A percentile compares a stretch with the other conserved stretches of the same genome.
phyloP scores from a whole-genome alignment of 2,888 invertebrate genomes.

The Cristatella mucedo region DNA sequence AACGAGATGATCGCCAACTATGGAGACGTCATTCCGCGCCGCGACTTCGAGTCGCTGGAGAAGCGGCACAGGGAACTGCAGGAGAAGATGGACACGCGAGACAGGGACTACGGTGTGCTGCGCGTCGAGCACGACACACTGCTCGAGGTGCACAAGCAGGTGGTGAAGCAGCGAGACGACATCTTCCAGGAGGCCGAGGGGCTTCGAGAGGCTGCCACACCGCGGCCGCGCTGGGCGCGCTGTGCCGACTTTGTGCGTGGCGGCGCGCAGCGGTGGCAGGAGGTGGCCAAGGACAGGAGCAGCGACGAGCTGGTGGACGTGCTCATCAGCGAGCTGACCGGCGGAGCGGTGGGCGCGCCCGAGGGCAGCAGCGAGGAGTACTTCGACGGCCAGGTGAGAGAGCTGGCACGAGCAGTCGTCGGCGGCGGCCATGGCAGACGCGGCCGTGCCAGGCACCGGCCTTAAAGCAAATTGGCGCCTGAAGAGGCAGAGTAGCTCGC shows the following conservation, averaged over 20 bases:
- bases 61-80: slow-evolving; percentile 22
- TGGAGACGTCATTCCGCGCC: slow-evolving; percentile 35
- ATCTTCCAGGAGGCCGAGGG: slow-evolving; percentile 31
- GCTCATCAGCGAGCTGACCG: slow-evolving; percentile 27
- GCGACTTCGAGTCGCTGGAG: slow-evolving; percentile 31
- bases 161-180: slow-evolving; percentile 31
- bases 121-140: slow-evolving; percentile 30
- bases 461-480: too few relatives aligned
- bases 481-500: too few relatives aligned
- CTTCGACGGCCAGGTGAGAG: slow-evolving; percentile 29
- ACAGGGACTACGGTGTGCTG: slow-evolving; percentile 24
- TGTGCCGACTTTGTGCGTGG: slow-evolving; percentile 31
- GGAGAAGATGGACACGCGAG: slow-evolving; percentile 17
- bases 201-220: slow-evolving; percentile 29
- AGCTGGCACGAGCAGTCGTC: too few relatives aligned
- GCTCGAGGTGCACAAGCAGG: slow-evolving; percentile 27
- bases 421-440: too few relatives aligned
- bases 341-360: slow-evolving; percentile 18
- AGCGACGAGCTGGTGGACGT: slow-evolving; percentile 32
- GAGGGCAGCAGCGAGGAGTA: slow-evolving; percentile 22
- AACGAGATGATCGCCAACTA: slow-evolving; percentile 36
- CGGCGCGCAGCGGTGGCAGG: slow-evolving; percentile 29
- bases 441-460: too few relatives aligned
- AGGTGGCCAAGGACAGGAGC: slow-evolving; percentile 27
- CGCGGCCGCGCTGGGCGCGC: slow-evolving; percentile 34